Conservation (phyloP, 1,140 invertebrate species). For the Procambarus clarkii region DNA sequence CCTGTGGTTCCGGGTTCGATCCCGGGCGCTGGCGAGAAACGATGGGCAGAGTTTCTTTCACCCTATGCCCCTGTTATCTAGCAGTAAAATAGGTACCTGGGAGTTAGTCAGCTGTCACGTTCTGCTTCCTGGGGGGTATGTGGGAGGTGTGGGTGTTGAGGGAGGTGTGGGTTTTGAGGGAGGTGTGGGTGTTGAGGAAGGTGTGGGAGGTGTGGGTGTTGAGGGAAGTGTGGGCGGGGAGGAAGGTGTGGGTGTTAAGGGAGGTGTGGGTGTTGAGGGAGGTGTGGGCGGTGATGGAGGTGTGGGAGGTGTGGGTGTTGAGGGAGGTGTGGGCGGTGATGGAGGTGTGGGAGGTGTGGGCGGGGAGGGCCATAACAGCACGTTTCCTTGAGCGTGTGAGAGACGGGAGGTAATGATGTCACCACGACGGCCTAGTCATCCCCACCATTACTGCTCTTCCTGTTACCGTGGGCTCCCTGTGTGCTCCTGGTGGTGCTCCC, state of each 20-base stretch:
- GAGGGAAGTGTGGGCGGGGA: not conserved
- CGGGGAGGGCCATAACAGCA: not conserved
- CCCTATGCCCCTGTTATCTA: too few relatives aligned
- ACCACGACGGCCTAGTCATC: not conserved
- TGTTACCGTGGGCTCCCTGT: not conserved
- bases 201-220: not conserved
- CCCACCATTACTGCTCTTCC: slow-evolving; percentile 1
- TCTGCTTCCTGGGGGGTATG: too few relatives aligned
- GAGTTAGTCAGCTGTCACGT: too few relatives aligned
- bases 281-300: not conserved
- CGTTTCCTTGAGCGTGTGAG: not conserved
- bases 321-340: not conserved
- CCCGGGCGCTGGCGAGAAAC: too few relatives aligned
- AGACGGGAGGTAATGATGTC: slow-evolving; percentile 6
- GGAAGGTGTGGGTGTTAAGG: not conserved
- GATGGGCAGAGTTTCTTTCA: too few relatives aligned
- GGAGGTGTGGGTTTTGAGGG: not conserved
- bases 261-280: not conserved
- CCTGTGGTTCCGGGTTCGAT: too few relatives aligned
- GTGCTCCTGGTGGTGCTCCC: too few relatives aligned
- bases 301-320: not conserved
- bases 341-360: not conserved
- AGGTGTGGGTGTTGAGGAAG: not conserved
- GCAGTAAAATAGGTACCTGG: too few relatives aligned
- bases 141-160: not conserved